Evolutionary conservation across 2,888 invertebrate genomes (phyloP).

Genomic region (Scotopteryx bipunctaria): DNA sequence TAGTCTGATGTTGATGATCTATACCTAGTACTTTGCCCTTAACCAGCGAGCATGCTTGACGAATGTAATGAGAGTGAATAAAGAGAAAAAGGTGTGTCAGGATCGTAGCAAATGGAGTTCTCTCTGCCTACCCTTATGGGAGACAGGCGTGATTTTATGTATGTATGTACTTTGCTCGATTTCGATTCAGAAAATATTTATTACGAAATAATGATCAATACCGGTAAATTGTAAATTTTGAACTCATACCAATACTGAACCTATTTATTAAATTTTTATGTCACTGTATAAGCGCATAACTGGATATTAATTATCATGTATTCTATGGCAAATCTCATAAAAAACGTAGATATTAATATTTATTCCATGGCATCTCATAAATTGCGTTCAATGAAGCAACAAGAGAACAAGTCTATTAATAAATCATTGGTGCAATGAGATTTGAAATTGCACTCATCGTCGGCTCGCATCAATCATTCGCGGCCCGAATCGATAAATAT

Average conservation of each 20-base stretch:
- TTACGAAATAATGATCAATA: slow-evolving; percentile 7
- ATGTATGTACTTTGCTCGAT: not conserved
- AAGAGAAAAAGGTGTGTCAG: too few relatives aligned
- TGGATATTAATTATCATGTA: slow-evolving; percentile 3
- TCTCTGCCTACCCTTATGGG: too few relatives aligned
- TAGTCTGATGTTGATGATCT: too few relatives aligned
- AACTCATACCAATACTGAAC: slow-evolving; percentile 11
- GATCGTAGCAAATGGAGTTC: too few relatives aligned
- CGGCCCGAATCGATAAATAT: slow-evolving; percentile 30
- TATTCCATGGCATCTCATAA: slow-evolving; percentile 13
- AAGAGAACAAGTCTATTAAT: slow-evolving; percentile 25
- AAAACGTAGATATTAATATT: slow-evolving; percentile 2
- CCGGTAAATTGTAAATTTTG: slow-evolving; percentile 9
- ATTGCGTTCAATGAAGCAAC: slow-evolving; percentile 25
- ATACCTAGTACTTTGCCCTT: too few relatives aligned
- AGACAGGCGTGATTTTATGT: too few relatives aligned
- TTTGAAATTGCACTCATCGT: slow-evolving; percentile 24
- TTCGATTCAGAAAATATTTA: slow-evolving; percentile 4
- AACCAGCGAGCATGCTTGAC: too few relatives aligned
- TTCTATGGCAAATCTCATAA: not conserved
- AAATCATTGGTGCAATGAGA: slow-evolving; percentile 34
- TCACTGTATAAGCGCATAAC: slow-evolving; percentile 20
- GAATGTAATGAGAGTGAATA: too few relatives aligned
- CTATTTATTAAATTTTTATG: slow-evolving; percentile 22
- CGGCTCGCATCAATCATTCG: slow-evolving; percentile 24